Evolutionary conservation across 1,140 invertebrate genomes (phyloP).

Genomic region (Drosophila kurseongensis): DNA sequence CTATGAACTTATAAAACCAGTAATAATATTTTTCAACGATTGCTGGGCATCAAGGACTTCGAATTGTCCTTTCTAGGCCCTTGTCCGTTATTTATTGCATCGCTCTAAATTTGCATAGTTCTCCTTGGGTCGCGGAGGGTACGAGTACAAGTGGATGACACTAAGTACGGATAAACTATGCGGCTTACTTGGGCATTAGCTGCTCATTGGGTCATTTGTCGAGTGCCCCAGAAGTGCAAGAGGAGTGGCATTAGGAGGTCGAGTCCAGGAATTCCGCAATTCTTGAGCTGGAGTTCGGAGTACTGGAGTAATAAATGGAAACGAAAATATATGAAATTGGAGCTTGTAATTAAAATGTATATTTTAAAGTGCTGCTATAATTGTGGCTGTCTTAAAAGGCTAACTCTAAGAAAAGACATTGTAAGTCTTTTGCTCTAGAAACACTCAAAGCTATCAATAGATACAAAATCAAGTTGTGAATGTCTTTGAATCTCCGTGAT

Average conservation of each 20-base stretch:
- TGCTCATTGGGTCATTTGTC: constrained; percentile 39
- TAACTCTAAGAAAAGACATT: too few species aligned
- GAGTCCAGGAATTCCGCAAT: background rate
- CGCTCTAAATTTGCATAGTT: constrained; percentile 49
- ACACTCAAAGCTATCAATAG: too few species aligned
- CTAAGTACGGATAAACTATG: constrained; percentile 25
- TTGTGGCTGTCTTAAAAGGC: too few species aligned
- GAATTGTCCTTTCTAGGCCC: background rate
- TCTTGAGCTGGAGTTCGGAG: background rate
- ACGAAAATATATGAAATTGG: too few species aligned
- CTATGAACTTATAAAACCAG: too few species aligned
- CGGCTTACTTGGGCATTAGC: constrained; percentile 48
- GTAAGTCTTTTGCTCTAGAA: too few species aligned
- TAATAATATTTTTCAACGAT: background rate
- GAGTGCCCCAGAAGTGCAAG: constrained; percentile 16
- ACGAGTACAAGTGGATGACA: background rate
- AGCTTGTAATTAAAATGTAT: too few species aligned
- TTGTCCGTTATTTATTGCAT: constrained; percentile 19
- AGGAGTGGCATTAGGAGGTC: background rate
- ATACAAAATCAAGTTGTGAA: too few species aligned
- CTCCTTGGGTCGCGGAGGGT: background rate
- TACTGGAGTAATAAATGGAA: too few species aligned
- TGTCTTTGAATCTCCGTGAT: background rate
- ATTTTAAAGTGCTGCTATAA: too few species aligned
- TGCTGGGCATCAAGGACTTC: background rate